phyloP scores from a whole-genome alignment of 2,888 invertebrate genomes.

The Aradus depressus region DNA sequence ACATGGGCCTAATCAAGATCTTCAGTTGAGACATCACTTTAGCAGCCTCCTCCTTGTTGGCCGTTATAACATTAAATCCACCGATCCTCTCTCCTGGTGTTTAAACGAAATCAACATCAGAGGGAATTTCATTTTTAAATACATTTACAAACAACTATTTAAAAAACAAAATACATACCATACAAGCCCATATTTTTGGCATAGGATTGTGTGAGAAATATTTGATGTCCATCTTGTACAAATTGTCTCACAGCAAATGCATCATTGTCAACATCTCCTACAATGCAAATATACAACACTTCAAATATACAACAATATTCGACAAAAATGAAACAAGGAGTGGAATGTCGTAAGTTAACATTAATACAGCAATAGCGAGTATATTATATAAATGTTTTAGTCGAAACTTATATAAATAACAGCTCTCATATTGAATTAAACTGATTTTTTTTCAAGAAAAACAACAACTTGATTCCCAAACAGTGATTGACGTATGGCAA shows the following conservation, averaged over 20 bases:
- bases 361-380: too few species aligned
- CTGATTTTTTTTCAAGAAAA: too few species aligned
- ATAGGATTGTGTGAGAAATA: conserved; percentile 84
- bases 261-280: conserved; percentile 71
- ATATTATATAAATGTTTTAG: too few species aligned
- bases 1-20: conserved; percentile 88
- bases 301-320: too few species aligned
- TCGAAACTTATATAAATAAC: too few species aligned
- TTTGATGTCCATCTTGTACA: conserved; percentile 73
- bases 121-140: neutral
- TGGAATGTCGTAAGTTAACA: too few species aligned
- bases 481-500: too few species aligned
- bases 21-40: conserved; percentile 87
- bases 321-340: too few species aligned
- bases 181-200: conserved; percentile 94
- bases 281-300: conserved; percentile 28
- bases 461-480: too few species aligned
- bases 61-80: conserved; percentile 68
- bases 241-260: conserved; percentile 81
- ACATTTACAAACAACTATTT: neutral
- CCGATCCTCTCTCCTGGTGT: conserved; percentile 89
- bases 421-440: too few species aligned
- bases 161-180: conserved; percentile 38
- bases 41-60: conserved; percentile 65
- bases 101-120: conserved; percentile 8